Base-by-base conservation (phyloP, 2,888 invertebrate genomes). In the Trichogramma evanescens region DNA sequence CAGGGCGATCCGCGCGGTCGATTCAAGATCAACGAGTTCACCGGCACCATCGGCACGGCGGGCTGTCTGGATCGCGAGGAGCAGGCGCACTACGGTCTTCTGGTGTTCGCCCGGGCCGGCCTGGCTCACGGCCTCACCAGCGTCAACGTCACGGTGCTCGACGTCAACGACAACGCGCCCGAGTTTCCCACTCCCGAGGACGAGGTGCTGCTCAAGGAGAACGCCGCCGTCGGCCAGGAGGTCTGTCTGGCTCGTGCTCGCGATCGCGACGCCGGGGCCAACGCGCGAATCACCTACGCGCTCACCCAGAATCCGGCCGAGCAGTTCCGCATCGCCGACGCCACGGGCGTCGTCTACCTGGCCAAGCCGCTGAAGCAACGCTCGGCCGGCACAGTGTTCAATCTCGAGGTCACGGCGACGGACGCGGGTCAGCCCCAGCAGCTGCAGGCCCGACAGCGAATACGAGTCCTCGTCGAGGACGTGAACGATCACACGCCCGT, bases 401-500 rank as follows among this genome's bases (percentile, higher is more conserved):
- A 84, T 65, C 79, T 93, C 9, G 93, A 93, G 78, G 87, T 94
- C 38, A 88, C 86, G 53, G 93, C 93, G 13, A 86, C 87, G n/a
- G 95, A 95, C 78, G 88, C 89, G 56, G 94, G 93, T 5, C 83
- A 81, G 62, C 89, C 88, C 6, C 81, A 89, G 8, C 80, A 89
- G 6, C 80, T 93, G 54, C 86, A 88, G 13, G 88, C 91, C 0
- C 89, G 87, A 69, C 88, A 91, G 69, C 82, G 84, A 6, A 84
- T 93, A 50, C 82, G 84, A 41, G 84, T 91, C 49, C 84, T 84
- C 38, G 84, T 95, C 62, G 87, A 87, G 69, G 95, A 96, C 76
- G 93, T 95, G 3, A 97, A 97, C 77, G 94, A 96, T 78, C 95
- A 96, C 73, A 95, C 95, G 1, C 96, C 96, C 7, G 89, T 93